Evolutionary conservation across 2,888 invertebrate genomes (phyloP), one percentile per base, ranked within the genome.

Genomic region (Netelia virgata): DNA sequence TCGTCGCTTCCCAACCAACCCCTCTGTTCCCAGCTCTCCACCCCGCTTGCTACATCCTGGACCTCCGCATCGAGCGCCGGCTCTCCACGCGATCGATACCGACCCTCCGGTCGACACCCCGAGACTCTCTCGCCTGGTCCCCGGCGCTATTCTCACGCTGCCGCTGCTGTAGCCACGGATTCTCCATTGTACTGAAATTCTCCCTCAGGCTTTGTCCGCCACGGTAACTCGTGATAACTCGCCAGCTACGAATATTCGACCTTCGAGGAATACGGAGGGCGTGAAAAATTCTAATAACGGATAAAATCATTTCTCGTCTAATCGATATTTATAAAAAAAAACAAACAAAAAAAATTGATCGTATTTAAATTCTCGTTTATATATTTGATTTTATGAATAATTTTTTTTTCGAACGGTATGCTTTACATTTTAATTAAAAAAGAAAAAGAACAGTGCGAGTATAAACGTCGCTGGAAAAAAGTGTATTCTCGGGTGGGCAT

Each of bases 51-150:
- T 84, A 28, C 16, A 23, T 23, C 79, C 81, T 84, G 86, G 84
- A 84, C 86, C 81, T 53, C 66, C 82, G 84, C 73, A 61, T 72
- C 83, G 63, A 78, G 66, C 70, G 79, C 86, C 61, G 68, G 82
- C 78, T 84, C 86, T 72, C 59, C 70, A 66, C 72, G 47, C 18
- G 86, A 87, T 87, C 87, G 87, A 87, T 87, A 87, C 36, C 86
- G 75, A 84, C 75, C 85, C 81, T 78, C 83, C 78, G 77, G 82
- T 84, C 86, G 83, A 86, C 86, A 84, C 86, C 86, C 86, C 80
- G 72, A 57, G 72, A 77, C 77, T 53, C 61, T 76, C 69, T 47
- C 78, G 72, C 63, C 36, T 55, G 47, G 47, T 63, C 66, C 66
- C 84, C 28, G 28, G 70, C 47, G 20, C 59, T 57, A 59, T 47